phyloP scores from a whole-genome alignment of 2,113 vertebrate species.

The Anhinga rufa region DNA sequence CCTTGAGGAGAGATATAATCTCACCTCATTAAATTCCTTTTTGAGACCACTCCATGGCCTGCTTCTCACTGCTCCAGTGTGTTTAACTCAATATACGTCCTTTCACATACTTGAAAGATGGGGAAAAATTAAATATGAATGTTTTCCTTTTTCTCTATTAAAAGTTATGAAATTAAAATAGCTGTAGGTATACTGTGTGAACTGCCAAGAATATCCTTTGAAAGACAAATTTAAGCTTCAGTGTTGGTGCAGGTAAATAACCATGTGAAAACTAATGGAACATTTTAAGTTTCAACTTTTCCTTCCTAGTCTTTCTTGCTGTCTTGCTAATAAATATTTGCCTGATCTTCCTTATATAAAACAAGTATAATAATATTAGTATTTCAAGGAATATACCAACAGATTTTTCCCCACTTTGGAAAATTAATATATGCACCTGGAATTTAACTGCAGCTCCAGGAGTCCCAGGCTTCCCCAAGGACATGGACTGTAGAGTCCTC shows the following conservation, averaged over 20 bases:
- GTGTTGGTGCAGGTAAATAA: neutral
- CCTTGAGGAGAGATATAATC: neutral
- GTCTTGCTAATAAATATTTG: neutral
- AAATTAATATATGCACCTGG: neutral
- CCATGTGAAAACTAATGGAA: neutral
- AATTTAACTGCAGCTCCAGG: neutral
- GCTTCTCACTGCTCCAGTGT: neutral
- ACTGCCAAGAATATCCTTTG: neutral
- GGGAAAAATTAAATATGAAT: neutral
- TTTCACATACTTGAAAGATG: neutral
- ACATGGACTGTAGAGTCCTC: neutral
- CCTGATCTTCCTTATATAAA: neutral
- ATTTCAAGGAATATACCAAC: neutral
- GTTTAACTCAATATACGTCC: neutral
- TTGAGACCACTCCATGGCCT: neutral
- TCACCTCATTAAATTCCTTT: slow-evolving; percentile 36
- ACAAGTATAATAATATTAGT: neutral
- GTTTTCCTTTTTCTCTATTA: neutral
- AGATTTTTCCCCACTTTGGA: neutral
- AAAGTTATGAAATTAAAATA: neutral
- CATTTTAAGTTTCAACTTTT: neutral
- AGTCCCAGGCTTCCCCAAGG: neutral
- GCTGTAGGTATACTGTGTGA: neutral
- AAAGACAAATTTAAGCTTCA: neutral
- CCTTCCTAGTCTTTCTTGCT: neutral